Conservation (phyloP, 2,888 invertebrate genomes). For the Drosophila buzzatii region DNA sequence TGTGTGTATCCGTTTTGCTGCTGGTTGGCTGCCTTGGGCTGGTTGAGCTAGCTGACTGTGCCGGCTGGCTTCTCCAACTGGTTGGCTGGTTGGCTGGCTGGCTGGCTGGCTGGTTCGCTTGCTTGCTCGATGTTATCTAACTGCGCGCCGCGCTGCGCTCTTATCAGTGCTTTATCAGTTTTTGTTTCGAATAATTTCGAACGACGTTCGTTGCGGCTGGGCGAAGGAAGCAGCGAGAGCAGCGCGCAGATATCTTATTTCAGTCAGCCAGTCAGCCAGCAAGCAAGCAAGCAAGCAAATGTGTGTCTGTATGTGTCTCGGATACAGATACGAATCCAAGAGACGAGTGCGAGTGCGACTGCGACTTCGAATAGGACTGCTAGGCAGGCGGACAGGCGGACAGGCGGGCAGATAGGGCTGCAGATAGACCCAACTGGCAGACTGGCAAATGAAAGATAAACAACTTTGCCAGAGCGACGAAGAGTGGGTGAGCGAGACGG, state of each 20-base stretch:
- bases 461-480: conserved; percentile 54
- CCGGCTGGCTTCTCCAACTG: conserved; percentile 49
- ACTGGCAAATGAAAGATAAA: conserved; percentile 79
- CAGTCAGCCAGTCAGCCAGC: conserved; percentile 65
- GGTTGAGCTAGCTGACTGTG: conserved; percentile 29
- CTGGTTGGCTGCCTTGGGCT: conserved; percentile 62
- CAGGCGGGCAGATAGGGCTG: conserved; percentile 36
- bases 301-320: conserved; percentile 35
- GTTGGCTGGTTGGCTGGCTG: conserved; percentile 44
- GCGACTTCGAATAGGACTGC: conserved; percentile 34
- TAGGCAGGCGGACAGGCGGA: conserved; percentile 37
- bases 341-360: conserved; percentile 31
- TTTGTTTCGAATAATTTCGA: conserved; percentile 82
- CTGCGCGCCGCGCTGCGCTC: conserved; percentile 83
- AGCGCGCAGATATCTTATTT: conserved; percentile 77
- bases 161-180: conserved; percentile 84
- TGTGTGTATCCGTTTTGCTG: conserved; percentile 75
- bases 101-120: conserved; percentile 41
- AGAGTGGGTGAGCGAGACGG: neutral
- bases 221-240: conserved; percentile 62
- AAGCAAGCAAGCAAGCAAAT: conserved; percentile 38
- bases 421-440: conserved; percentile 69
- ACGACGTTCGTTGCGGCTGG: conserved; percentile 53
- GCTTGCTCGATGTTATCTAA: conserved; percentile 82
- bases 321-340: conserved; percentile 69